Evolutionary conservation across 2,113 vertebrate species (phyloP).

Genomic region (Garra rufa): DNA sequence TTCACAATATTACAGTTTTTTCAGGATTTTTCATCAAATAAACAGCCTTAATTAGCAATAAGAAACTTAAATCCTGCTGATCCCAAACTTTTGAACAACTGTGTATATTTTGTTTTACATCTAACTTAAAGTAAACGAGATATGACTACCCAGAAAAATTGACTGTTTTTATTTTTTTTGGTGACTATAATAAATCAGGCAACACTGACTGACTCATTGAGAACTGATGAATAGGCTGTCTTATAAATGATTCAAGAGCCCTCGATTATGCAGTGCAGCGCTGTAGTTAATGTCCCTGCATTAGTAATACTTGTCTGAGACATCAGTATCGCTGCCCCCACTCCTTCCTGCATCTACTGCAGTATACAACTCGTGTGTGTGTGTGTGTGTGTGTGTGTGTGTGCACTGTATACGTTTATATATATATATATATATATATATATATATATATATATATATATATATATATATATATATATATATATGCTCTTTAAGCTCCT

Average conservation of each 20-base stretch:
- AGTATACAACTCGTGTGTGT: constrained; percentile 34
- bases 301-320: background rate
- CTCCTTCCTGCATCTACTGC: constrained; percentile 39
- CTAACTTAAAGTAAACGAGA: background rate
- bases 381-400: background rate
- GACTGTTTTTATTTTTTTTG: background rate
- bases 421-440: too few relatives aligned
- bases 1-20: too few relatives aligned
- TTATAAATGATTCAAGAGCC: constrained; percentile 27
- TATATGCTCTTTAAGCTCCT: background rate
- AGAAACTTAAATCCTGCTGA: too few relatives aligned
- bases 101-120: background rate
- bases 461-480: too few relatives aligned
- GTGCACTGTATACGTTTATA: too few relatives aligned
- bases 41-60: too few relatives aligned
- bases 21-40: too few relatives aligned
- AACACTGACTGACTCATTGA: constrained; percentile 9
- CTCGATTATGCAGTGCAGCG: background rate
- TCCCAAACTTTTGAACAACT: too few relatives aligned
- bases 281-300: constrained; percentile 8
- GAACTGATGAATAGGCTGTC: background rate
- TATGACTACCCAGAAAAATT: background rate
- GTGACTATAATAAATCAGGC: constrained; percentile 2
- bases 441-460: too few relatives aligned
- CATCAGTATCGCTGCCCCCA: background rate